These are phyloP conservation scores for Macrochelys suwanniensis DNA, from an alignment of 2,797 vertebrate genomes.

Conservation along the genomic window DNA sequence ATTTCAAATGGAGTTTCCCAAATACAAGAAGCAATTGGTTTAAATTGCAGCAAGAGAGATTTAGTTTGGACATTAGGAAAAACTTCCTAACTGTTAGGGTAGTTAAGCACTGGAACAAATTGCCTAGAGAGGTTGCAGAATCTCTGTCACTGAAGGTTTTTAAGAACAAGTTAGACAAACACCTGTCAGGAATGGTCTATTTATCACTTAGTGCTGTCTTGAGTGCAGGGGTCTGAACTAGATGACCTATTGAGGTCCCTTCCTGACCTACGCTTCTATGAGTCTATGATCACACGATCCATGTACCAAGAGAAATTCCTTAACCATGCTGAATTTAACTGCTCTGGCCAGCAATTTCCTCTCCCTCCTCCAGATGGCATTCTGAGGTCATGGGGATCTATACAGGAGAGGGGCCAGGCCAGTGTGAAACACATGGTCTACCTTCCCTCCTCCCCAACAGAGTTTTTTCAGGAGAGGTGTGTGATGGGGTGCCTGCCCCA, in stretches of 20 bases:
- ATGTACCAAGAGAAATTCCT: not conserved
- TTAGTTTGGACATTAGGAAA: not conserved
- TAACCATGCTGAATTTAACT: fast-evolving
- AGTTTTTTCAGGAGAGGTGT: not conserved
- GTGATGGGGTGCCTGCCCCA: too few relatives aligned
- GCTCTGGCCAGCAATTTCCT: not conserved
- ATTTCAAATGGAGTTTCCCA: not conserved
- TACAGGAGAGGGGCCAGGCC: not conserved
- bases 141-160: not conserved
- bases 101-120: not conserved
- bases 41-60: not conserved
- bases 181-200: not conserved
- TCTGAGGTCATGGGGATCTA: not conserved
- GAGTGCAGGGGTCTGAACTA: not conserved
- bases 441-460: not conserved
- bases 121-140: not conserved
- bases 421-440: not conserved
- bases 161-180: not conserved
- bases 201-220: not conserved
- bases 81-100: not conserved
- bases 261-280: not conserved
- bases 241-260: not conserved
- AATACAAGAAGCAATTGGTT: not conserved
- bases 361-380: not conserved
- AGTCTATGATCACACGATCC: not conserved